Evolutionary conservation across 2,113 vertebrate species (phyloP), one percentile per base, ranked within the genome.

Genomic region (Alectura lathami): DNA sequence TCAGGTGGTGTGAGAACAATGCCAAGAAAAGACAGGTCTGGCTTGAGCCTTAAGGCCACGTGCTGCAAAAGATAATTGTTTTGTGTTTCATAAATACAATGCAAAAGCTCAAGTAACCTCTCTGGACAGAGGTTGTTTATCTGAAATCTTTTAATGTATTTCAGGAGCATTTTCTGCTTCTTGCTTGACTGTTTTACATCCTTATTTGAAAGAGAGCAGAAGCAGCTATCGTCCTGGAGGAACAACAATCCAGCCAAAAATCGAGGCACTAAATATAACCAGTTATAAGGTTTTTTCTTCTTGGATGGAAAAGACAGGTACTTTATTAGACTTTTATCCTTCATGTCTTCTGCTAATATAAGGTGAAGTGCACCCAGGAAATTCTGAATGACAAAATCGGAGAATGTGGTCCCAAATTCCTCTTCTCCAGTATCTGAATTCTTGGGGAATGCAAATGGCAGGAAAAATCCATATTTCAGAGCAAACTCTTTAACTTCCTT

Each of bases 161-260:
- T 96, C 26, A 81, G 82, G 8, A 99, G 90, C 6, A 94, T 95
- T 22, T 97, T 98, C 82, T 97, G 97, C 88, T 98, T 99, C 97
- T 98, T 98, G 56, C 59, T 77, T 10, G 86, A 42, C 1, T 94
- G 47, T 26, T 95, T 81, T 6, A 43, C 60, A 5, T 48, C 63
- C 2, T 94, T 64, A 36, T 90, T 93, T 11, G 73, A 96, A 83
- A 96, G 94, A 36, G 84, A 89, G 62, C 77, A 85, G 86, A 97
- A 89, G 62, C 79, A 89, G 42, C 17, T 8, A 7, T 89, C 47
- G 4, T 77, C 93, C 8, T 97, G 97, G 83, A 98, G 97, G 93
- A 98, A 99, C 21, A 99, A 84, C 22, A 99, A 96, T 7, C 99
- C 99, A 1, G 98, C 59, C 34, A 98, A 93, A 77, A 99, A 98